phyloP scores from a whole-genome alignment of 2,888 invertebrate genomes.

The Nymphalis urticae region DNA sequence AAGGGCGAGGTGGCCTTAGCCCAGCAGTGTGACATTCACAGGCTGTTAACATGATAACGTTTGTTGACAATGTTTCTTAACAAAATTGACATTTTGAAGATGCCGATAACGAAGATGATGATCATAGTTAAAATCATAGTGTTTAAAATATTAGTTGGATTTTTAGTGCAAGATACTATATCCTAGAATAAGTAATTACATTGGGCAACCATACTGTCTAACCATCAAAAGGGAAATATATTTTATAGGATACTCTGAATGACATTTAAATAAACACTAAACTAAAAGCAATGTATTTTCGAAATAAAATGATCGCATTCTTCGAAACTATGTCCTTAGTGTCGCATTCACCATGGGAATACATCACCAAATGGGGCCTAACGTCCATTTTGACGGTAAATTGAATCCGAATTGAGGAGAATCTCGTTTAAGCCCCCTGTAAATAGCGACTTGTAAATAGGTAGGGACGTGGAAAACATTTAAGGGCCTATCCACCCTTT shows the following conservation, averaged over 20 bases:
- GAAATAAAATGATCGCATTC: conserved; percentile 7
- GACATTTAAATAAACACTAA: background rate
- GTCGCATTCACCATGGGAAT: conserved; percentile 48
- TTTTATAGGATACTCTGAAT: background rate
- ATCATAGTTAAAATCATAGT: no score
- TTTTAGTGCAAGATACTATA: background rate
- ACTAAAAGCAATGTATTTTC: background rate
- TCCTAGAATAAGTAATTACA: background rate
- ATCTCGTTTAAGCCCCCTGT: conserved; percentile 62
- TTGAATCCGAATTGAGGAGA: conserved; percentile 72
- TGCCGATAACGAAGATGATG: no score
- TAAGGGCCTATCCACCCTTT: conserved; percentile 69
- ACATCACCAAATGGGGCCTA: conserved; percentile 64
- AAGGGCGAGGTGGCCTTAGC: no score
- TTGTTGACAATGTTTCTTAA: no score
- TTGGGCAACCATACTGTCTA: background rate
- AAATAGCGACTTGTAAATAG: conserved; percentile 75
- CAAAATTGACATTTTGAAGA: no score
- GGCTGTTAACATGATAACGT: no score
- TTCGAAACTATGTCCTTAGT: conserved; percentile 19
- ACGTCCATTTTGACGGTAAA: conserved; percentile 72
- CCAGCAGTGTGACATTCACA: no score
- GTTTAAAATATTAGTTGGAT: background rate
- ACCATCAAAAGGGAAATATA: background rate
- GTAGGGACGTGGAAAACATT: conserved; percentile 67